Conservation (phyloP, 2,888 invertebrate genomes). For the Limnephilus rhombicus region DNA sequence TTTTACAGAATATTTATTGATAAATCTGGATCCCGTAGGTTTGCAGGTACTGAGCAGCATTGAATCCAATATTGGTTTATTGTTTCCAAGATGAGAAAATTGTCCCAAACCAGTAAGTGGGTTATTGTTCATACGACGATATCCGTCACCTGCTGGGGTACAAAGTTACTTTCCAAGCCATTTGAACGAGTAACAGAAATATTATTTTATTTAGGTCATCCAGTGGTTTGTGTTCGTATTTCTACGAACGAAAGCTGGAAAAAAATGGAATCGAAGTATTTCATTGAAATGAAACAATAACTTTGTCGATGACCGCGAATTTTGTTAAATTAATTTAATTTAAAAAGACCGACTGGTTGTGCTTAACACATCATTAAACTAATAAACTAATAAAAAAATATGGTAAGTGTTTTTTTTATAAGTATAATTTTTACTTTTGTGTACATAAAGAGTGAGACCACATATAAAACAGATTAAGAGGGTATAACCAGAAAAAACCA, state of each 20-base stretch:
- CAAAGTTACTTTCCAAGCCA: neutral
- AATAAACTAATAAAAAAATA: too few relatives aligned
- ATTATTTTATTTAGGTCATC: neutral
- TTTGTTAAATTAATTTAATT: too few relatives aligned
- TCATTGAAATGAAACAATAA: too few relatives aligned
- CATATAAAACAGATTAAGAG: too few relatives aligned
- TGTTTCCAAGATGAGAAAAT: neutral
- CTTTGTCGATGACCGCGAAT: too few relatives aligned
- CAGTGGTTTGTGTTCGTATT: neutral
- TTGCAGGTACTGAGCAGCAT: neutral
- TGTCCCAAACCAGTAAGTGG: neutral
- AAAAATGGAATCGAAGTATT: too few relatives aligned
- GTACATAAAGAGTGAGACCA: too few relatives aligned
- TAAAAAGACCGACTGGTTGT: too few relatives aligned
- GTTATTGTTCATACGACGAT: neutral
- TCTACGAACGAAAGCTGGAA: neutral
- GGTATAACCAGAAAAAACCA: too few relatives aligned
- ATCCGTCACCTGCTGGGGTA: neutral
- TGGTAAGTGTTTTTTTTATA: too few relatives aligned
- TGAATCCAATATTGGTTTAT: neutral
- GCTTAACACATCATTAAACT: too few relatives aligned
- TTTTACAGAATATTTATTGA: neutral
- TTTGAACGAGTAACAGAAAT: neutral
- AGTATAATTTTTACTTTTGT: too few relatives aligned
- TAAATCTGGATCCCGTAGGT: neutral